Conservation (phyloP, 2,113 vertebrate genomes). For the Chunga burmeisteri region DNA sequence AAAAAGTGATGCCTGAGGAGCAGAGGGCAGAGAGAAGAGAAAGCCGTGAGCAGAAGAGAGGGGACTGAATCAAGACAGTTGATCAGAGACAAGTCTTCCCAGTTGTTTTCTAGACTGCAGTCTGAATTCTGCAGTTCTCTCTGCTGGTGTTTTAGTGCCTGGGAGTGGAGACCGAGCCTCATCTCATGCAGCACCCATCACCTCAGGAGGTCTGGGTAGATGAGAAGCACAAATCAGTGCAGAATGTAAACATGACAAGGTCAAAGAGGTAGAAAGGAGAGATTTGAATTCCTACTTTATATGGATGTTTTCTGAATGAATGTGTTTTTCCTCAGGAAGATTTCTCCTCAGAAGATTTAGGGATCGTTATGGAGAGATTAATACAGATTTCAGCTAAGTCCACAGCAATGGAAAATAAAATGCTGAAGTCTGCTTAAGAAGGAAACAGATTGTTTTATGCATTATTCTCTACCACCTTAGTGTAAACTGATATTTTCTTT, state of each 20-base stretch:
- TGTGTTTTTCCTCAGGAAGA: background rate
- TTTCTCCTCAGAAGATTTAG: background rate
- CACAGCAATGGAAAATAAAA: background rate
- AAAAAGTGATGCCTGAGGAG: background rate
- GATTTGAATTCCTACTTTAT: background rate
- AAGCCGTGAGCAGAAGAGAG: background rate
- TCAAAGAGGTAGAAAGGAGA: background rate
- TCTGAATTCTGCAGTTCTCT: background rate
- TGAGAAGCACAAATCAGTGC: background rate
- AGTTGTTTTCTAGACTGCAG: background rate
- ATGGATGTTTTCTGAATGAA: background rate
- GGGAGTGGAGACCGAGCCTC: background rate
- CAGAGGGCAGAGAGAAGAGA: background rate
- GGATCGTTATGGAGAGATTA: background rate
- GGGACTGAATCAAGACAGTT: background rate
- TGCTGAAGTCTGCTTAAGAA: background rate
- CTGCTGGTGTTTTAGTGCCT: background rate
- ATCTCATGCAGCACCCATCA: background rate
- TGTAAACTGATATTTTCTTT: background rate
- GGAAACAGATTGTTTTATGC: background rate
- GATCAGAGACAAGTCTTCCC: background rate
- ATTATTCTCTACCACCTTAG: background rate
- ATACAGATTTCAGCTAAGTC: background rate
- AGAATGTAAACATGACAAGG: background rate
- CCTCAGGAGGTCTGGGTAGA: background rate